Conservation (phyloP, 2,113 vertebrate genomes). For the Sander lucioperca region DNA sequence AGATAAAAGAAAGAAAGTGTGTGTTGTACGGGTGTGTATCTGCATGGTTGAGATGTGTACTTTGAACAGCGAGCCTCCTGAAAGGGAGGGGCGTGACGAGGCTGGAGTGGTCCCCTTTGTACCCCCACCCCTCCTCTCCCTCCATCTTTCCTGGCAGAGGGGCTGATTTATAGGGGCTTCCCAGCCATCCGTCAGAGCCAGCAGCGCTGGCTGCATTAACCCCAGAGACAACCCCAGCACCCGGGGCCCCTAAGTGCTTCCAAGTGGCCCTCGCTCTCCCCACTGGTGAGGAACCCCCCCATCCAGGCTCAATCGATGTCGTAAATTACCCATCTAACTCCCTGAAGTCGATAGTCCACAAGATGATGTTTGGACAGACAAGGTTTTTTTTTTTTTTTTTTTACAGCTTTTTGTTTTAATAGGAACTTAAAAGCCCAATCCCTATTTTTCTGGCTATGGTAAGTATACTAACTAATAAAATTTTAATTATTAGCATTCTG, state of each 20-base stretch:
- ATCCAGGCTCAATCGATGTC: slow-evolving; percentile 68
- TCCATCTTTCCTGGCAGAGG: slow-evolving; percentile 78
- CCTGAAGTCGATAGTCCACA: slow-evolving; percentile 62
- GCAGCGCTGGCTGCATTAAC: slow-evolving; percentile 82
- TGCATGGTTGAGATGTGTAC: slow-evolving; percentile 41
- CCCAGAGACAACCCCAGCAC: slow-evolving; percentile 79
- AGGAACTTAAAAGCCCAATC: slow-evolving; percentile 29
- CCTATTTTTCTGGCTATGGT: neutral
- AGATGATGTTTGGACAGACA: slow-evolving; percentile 63
- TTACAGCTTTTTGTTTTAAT: slow-evolving; percentile 58
- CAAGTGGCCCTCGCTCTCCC: slow-evolving; percentile 72
- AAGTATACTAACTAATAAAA: neutral
- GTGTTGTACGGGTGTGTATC: slow-evolving; percentile 40
- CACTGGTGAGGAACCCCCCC: slow-evolving; percentile 51
- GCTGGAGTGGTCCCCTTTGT: slow-evolving; percentile 75
- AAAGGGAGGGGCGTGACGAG: slow-evolving; percentile 49
- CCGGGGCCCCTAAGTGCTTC: slow-evolving; percentile 79
- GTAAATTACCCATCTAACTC: slow-evolving; percentile 80
- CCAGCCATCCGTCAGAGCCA: slow-evolving; percentile 78
- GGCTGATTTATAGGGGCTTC: slow-evolving; percentile 83
- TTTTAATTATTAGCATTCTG: neutral
- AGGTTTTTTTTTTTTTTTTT: slow-evolving; percentile 34
- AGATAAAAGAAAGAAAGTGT: slow-evolving; percentile 35
- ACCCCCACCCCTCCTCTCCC: slow-evolving; percentile 50
- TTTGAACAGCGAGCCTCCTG: slow-evolving; percentile 54